A percentile compares a stretch with the other conserved stretches of the same genome.
These are phyloP conservation scores for Eriocheir sinensis DNA, from an alignment of 1,140 invertebrate genomes.

Conservation along the genomic window DNA sequence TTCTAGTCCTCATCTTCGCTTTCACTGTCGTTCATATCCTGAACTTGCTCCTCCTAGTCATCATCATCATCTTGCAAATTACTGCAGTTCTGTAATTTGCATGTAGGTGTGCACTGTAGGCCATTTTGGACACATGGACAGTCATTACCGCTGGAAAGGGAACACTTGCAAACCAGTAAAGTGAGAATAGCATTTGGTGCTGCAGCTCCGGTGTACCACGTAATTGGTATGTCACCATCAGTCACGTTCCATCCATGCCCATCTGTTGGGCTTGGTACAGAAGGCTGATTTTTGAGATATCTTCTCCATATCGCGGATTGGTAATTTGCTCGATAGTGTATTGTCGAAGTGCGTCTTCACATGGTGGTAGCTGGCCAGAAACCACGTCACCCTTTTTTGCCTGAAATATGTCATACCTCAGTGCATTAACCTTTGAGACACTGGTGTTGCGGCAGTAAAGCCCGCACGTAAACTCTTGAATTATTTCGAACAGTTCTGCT, in stretches of 20 bases:
- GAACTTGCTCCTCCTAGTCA: slow-evolving; percentile 10
- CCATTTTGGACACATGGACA: slow-evolving; percentile 40
- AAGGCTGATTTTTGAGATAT: slow-evolving; percentile 3
- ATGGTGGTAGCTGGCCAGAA: slow-evolving; percentile 50
- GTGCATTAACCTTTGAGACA: not conserved
- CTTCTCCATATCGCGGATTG: slow-evolving; percentile 44
- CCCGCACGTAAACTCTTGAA: slow-evolving; percentile 31
- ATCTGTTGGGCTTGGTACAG: slow-evolving; percentile 18
- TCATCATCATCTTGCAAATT: slow-evolving; percentile 34
- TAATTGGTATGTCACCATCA: slow-evolving; percentile 41
- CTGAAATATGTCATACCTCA: not conserved
- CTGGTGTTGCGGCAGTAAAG: not conserved
- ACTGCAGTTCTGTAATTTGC: slow-evolving; percentile 32
- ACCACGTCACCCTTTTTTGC: slow-evolving; percentile 48
- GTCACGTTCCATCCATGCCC: slow-evolving; percentile 44
- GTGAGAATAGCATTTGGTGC: slow-evolving; percentile 38
- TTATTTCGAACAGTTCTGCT: slow-evolving; percentile 17
- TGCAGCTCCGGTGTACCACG: slow-evolving; percentile 52
- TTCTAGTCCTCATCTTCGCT: slow-evolving; percentile 31
- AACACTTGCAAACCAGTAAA: slow-evolving; percentile 17
- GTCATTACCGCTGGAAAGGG: not conserved
- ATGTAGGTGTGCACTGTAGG: slow-evolving; percentile 1
- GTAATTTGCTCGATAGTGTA: slow-evolving; percentile 41
- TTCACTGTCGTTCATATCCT: slow-evolving; percentile 49
- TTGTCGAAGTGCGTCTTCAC: slow-evolving; percentile 40